Evolutionary conservation across 2,797 vertebrate genomes (phyloP).

Genomic region (Rhodeus uyekii): DNA sequence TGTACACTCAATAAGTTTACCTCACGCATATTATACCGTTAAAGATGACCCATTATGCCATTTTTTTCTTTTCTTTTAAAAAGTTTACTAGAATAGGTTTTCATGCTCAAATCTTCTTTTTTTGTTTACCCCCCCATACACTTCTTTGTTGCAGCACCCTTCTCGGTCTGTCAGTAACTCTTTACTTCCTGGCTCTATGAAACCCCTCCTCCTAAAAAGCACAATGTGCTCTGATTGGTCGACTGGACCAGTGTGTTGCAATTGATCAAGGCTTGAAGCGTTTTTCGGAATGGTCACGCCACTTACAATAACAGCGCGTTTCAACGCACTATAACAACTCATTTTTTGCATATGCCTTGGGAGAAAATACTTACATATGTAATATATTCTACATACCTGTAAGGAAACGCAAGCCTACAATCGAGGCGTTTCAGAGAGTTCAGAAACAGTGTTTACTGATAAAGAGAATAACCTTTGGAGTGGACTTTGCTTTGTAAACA

Average conservation of each 20-base stretch:
- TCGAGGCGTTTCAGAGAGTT: too few relatives aligned
- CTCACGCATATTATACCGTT: not conserved
- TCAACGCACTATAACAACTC: too few relatives aligned
- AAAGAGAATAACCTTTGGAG: not conserved
- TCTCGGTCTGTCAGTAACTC: not conserved
- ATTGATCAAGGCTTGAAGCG: not conserved
- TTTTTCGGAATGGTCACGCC: too few relatives aligned
- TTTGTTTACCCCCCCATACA: not conserved
- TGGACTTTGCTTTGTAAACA: not conserved
- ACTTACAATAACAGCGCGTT: too few relatives aligned
- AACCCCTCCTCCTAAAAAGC: not conserved
- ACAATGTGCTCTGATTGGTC: not conserved
- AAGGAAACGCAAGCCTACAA: not conserved
- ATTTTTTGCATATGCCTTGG: too few relatives aligned
- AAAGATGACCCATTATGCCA: not conserved
- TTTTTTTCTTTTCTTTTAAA: too few relatives aligned
- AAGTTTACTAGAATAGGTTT: not conserved
- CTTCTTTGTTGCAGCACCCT: not conserved
- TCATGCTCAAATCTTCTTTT: not conserved
- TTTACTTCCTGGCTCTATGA: not conserved
- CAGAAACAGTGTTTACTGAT: not conserved
- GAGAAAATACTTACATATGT: not conserved
- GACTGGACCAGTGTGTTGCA: not conserved
- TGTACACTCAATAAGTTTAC: too few relatives aligned
- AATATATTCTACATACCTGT: rapidly evolving